phyloP scores from a whole-genome alignment of 2,797 vertebrate species.

The Eurystomus glaucurus region DNA sequence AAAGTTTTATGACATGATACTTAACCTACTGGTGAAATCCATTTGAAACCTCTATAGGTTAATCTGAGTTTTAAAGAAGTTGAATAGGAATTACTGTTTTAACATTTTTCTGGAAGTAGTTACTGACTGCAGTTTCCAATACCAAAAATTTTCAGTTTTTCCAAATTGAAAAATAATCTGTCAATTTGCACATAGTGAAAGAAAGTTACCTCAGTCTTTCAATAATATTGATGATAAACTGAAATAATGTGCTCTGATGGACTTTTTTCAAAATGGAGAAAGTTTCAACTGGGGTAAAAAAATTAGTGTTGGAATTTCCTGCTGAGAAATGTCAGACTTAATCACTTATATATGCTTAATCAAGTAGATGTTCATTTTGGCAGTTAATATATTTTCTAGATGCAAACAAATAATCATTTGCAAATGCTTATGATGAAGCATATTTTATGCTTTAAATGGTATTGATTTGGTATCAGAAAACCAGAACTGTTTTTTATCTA shows the following conservation, averaged over 20 bases:
- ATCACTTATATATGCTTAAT: neutral
- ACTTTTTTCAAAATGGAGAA: neutral
- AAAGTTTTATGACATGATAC: neutral
- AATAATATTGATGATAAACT: neutral
- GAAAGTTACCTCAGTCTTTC: neutral
- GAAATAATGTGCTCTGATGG: neutral
- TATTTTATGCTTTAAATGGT: neutral
- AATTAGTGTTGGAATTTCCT: neutral
- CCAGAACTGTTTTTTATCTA: neutral
- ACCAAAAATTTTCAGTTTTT: neutral
- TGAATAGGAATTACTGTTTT: neutral
- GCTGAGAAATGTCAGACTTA: neutral
- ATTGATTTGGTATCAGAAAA: neutral
- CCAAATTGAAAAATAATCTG: neutral
- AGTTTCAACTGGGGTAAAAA: neutral
- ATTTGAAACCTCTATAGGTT: neutral
- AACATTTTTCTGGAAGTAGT: neutral
- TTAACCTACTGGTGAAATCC: neutral
- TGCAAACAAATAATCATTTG: neutral
- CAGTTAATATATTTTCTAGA: neutral
- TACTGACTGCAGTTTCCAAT: neutral
- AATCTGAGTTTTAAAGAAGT: neutral
- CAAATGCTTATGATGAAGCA: neutral
- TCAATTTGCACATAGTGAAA: neutral
- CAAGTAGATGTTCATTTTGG: slow-evolving; percentile 4